Conservation (phyloP, 2,113 vertebrate genomes). For the Peromyscus leucopus region DNA sequence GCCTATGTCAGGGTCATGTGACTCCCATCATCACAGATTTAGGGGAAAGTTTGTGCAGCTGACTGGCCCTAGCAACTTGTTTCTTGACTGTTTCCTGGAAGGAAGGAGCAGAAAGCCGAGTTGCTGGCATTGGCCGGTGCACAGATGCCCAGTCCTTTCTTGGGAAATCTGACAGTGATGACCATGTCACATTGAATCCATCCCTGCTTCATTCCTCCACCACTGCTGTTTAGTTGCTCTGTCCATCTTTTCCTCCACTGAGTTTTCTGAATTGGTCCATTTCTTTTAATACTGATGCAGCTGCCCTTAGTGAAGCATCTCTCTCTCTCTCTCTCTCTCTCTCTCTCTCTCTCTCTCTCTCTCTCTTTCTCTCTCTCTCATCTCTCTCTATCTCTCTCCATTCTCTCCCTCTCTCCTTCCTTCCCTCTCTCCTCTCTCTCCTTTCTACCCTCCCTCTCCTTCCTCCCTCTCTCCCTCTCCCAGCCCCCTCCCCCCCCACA, state of each 20-base stretch:
- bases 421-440: background rate
- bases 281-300: background rate
- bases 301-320: background rate
- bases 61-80: background rate
- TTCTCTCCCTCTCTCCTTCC: background rate
- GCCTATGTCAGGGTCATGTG: background rate
- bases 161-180: background rate
- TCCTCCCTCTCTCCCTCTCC: background rate
- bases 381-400: background rate
- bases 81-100: background rate
- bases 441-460: background rate
- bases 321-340: background rate
- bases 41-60: background rate
- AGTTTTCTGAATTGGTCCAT: background rate
- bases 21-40: background rate
- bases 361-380: background rate
- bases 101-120: constrained; percentile 22
- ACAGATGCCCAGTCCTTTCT: background rate
- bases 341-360: background rate
- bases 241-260: background rate
- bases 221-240: background rate
- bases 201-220: background rate
- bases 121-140: background rate
- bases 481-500: too few relatives aligned
- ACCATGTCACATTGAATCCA: background rate